Base-by-base conservation (phyloP, 2,888 invertebrate species). In the Meloe dianella region DNA sequence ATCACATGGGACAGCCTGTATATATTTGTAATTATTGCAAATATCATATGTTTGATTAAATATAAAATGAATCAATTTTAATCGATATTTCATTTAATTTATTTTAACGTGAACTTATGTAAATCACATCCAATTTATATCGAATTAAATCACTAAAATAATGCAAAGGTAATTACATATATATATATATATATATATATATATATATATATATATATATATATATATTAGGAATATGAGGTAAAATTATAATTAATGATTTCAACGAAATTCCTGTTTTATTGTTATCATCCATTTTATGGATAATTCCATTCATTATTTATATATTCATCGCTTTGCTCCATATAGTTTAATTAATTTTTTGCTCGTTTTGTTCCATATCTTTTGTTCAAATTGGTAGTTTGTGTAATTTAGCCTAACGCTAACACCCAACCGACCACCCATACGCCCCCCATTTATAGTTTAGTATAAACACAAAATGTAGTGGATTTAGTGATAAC, bases 241-340 rank as follows among this genome's bases (percentile, higher is more conserved):
- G 47, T 20, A 20, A 47, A 47, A 47, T 47, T 47, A 47, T 47
- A 20, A 47, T 47, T 47, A 47, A 47, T 47, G 47, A 47, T n/a
- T 47, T 47, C 10, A 20, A 47, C 9, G 9, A 20, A 47, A 17
- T 47, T 9, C n/a, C 20, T 17, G 20, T 17, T 41, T 41, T 41
- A 41, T 47, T 47, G n/a, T 17, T 14, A 14, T 38, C 38, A 47
- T 47, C 47, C 20, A 9, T 47, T 47, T 20, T 22, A 20, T 8
- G 1, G 17, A 47, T 47, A 47, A 20, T 47, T 41, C n/a, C 8
- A 47, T 20, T 20, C 47, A 47, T 47, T 9, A 10, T 47, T 47
- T 20, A 3, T n/a, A n/a, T 20, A 20, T 8, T n/a, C n/a, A 17
- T 41, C 6, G 38, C 12, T 4, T 27, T 27, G n/a, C n/a, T 27